Conservation (phyloP, 2,888 invertebrate genomes). For the Drosophila sordidula region DNA sequence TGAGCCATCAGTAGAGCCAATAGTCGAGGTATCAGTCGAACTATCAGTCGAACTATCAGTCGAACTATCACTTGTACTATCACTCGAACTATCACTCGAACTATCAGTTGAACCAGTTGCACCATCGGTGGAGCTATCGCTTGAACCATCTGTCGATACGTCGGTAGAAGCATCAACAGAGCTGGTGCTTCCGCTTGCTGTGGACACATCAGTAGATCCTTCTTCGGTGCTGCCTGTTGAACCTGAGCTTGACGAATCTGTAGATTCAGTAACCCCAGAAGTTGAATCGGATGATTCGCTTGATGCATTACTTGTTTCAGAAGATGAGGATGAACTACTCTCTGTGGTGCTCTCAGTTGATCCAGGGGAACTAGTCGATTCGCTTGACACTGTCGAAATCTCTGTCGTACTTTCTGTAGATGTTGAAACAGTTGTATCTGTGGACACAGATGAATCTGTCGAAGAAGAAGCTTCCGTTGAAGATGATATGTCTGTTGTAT, state of each 20-base stretch:
- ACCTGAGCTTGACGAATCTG: constrained; percentile 16
- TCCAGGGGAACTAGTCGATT: constrained; percentile 25
- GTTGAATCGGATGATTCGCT: constrained; percentile 24
- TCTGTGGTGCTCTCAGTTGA: constrained; percentile 43
- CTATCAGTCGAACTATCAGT: no score
- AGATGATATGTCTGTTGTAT: constrained; percentile 36
- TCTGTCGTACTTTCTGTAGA: constrained; percentile 51
- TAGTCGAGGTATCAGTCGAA: no score
- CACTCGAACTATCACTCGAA: neutral
- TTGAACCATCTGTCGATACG: constrained; percentile 18
- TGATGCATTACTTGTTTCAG: constrained; percentile 23
- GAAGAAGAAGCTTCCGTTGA: constrained; percentile 45
- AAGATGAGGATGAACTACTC: constrained; percentile 20
- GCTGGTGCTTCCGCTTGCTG: constrained; percentile 29
- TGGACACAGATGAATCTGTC: constrained; percentile 37
- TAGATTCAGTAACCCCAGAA: constrained; percentile 20
- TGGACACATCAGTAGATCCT: constrained; percentile 13
- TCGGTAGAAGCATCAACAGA: constrained; percentile 23
- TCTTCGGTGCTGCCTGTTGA: constrained; percentile 22
- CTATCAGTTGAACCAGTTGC: constrained; percentile 16
- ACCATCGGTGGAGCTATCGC: constrained; percentile 23
- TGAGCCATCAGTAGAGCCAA: no score
- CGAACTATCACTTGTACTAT: no score
- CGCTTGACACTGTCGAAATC: constrained; percentile 55
- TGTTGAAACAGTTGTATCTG: constrained; percentile 48